Base-by-base conservation (phyloP, 2,797 vertebrate genomes). In the Sorex maritimensis region DNA sequence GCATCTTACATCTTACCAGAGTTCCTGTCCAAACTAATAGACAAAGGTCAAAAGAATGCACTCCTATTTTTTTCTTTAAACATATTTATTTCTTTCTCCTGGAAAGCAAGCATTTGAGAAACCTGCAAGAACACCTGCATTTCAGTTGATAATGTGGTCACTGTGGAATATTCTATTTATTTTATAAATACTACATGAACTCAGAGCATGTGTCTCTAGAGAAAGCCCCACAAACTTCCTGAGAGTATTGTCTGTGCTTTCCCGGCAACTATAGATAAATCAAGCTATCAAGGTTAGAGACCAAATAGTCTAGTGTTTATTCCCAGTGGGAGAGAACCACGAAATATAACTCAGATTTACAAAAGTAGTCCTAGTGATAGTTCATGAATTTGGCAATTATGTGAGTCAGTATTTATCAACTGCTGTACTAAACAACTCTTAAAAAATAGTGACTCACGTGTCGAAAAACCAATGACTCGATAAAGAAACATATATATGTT, bases 141-240 rank as follows among this genome's bases (percentile, higher is more conserved):
- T 91, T 92, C 34, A 34, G 8, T 72, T 86, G 79, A 81, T 77
- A 88, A 89, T 15, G 5, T 80, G 30, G 15, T 58, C 67, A 80
- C 61, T 58, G n/a, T 34, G 28, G 46, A 91, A 89, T 65, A 80
- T 28, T 41, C 28, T 46, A 6, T 44, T 88, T n/a, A 46, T 38
- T 91, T 81, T 63, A 28, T 19, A 91, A 77, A 72, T 58, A 92
- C 49, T 69, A 34, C 12, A 34, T 61, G 69, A 67, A 77, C 52
- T 84, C 28, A 68, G 65, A 84, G 46, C 23, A 52, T 3, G 21
- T 63, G 19, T 41, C 52, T 82, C n/a, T 78, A 9, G 68, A 88
- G 67, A 72, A 93, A 86, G 23, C 10, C 5, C 0, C 23, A 0
- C 21, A 44, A 6, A 52, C 19, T 74, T 79, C 28, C 19, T 26